These are phyloP conservation scores for Cottoperca gobio DNA, from an alignment of 2,797 vertebrate species.

Conservation along the genomic window DNA sequence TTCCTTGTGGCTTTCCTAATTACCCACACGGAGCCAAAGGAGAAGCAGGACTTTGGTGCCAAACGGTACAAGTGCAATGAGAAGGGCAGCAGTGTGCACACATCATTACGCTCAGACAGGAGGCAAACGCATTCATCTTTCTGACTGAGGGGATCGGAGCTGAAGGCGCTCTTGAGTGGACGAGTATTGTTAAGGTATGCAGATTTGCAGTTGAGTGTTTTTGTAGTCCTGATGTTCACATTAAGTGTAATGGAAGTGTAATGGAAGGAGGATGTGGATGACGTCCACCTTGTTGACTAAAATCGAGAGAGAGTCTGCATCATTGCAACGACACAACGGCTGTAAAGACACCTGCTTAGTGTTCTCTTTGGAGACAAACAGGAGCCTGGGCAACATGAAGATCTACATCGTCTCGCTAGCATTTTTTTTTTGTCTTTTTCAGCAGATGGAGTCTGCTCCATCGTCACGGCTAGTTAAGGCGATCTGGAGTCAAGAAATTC, in stretches of 20 bases:
- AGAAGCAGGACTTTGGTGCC: constrained; percentile 77
- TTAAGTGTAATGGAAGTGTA: neutral
- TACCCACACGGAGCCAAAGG: constrained; percentile 76
- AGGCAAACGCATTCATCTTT: constrained; percentile 81
- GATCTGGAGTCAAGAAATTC: neutral
- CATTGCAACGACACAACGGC: neutral
- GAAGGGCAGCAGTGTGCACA: constrained; percentile 80
- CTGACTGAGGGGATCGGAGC: constrained; percentile 70
- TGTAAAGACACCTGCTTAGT: neutral
- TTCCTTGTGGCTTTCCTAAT: constrained; percentile 79
- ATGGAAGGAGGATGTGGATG: neutral
- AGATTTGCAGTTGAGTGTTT: constrained; percentile 26
- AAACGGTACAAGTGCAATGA: constrained; percentile 75
- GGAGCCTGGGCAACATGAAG: neutral
- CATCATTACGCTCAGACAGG: constrained; percentile 83
- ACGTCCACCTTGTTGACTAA: neutral
- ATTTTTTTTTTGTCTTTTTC: neutral
- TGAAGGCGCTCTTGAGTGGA: constrained; percentile 54
- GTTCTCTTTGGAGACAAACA: neutral
- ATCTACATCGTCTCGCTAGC: too few relatives aligned
- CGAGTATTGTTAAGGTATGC: constrained; percentile 44
- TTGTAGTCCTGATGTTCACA: constrained; percentile 3
- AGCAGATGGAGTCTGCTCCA: neutral
- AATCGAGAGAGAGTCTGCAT: neutral
- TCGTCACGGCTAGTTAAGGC: neutral